Base-by-base conservation (phyloP, 2,113 vertebrate species). In the Heptranchias perlo region DNA sequence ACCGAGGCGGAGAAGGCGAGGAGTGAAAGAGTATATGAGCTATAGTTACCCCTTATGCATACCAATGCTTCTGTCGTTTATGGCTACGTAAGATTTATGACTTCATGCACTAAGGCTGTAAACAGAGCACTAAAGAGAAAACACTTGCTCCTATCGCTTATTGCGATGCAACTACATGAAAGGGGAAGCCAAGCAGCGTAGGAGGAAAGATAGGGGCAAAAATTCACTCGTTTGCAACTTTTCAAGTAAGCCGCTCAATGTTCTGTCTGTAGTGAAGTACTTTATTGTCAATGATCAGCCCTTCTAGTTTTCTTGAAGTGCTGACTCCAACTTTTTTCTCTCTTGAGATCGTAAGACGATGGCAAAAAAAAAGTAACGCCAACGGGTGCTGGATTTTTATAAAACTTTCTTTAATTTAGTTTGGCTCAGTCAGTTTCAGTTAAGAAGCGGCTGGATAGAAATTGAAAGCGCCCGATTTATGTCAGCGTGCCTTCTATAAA, bases 281-380 rank as follows among this genome's bases (percentile, higher is more conserved):
- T 97, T 97, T 95, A 98, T 98, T 98, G 98, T 98, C 98, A 99
- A 99, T 98, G 98, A 99, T 99, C 98, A 98, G 98, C 98, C 97
- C 97, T 98, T 98, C 98, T 98, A 98, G 98, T 97, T 98, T 98
- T 98, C 97, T 97, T 96, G 97, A 99, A 99, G 97, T 98, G 99
- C 98, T 99, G 99, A 99, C 97, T 97, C 97, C 96, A 96, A 97
- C 96, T 96, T 98, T 97, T 96, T 96, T 96, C 96, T 89, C 62
- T 96, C 78, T 61, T 84, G 78, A 52, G 64, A 69, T 67, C 64
- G 61, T 69, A 95, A 25, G 65, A 95, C 52, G 64, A 31, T 69
- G 64, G 44, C 87, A 91, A 31, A 52, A 91, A n/a, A 61, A 94
- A 69, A 69, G 64, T 95, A 69, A 69, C 44, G 47, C 44, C 94